Evolutionary conservation across 1,140 invertebrate species (phyloP), one percentile per base, ranked within the genome.

Genomic region (Caenorhabditis inopinata): DNA sequence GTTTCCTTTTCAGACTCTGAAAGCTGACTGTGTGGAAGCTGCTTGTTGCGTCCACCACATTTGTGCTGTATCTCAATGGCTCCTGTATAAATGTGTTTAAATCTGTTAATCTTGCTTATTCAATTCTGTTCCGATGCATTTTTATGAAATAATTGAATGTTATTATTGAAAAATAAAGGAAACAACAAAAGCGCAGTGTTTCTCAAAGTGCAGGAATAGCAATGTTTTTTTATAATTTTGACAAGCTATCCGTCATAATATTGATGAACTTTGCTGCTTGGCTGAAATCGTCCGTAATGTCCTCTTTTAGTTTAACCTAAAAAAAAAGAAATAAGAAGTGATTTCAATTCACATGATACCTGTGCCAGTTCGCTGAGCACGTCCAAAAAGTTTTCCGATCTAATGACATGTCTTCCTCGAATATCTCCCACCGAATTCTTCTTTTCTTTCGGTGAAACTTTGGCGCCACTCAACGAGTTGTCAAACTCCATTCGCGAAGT

Each of bases 381-480:
- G 35, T 62, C 53, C 53, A 62, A 35, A 62, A 62, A 62, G 53
- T 62, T 62, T 16, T 62, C 53, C 0, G 53, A 62, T n/a, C 53
- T 25, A 7, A 62, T 62, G 27, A 62, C 53, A 35, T 62, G 53
- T 32, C 53, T 32, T 3, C 53, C 53, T 14, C 53, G 9, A n/a
- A 62, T 62, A 62, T 62, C 53, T 14, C 53, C 53, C 7, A 62
- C 27, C 3, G 53, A 62, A 62, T 62, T 62, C 27, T 16, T 29
- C 23, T 62, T 62, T 62, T 62, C 53, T 32, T 12, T 32, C 4
- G 27, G 1, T 5, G 14, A 32, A 0, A 29, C 35, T n/a, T 62
- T 62, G 16, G 0, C 35, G 12, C 14, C 53, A 62, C 18, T 6
- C 16, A 62, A 32, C 0, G 53, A n/a, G 11, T 62, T 62, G 4